phyloP scores from a whole-genome alignment of 2,113 vertebrate genomes.

The Pristiophorus japonicus region DNA sequence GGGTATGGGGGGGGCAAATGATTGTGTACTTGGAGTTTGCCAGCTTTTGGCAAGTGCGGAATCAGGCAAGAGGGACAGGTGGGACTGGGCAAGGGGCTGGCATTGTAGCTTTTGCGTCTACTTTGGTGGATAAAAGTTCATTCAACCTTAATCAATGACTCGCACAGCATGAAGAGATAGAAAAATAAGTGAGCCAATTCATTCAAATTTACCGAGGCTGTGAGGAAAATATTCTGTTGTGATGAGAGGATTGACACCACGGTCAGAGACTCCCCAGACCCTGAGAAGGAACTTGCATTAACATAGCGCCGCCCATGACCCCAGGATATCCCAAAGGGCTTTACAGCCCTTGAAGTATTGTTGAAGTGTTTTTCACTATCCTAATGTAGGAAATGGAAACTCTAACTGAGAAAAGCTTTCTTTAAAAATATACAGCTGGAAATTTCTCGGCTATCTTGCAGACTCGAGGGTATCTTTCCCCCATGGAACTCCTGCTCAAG shows the following conservation, averaged over 20 bases:
- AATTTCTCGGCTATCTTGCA: not conserved
- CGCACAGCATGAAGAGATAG: not conserved
- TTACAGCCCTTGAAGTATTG: not conserved
- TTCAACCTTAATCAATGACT: not conserved
- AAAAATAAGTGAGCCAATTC: not conserved
- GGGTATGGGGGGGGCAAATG: not conserved
- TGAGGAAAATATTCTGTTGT: not conserved
- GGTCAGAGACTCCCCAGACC: not conserved
- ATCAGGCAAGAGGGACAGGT: not conserved
- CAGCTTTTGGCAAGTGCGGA: not conserved
- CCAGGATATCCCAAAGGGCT: not conserved
- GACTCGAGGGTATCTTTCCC: not conserved
- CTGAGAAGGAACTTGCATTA: not conserved
- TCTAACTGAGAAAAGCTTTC: not conserved
- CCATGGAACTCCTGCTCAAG: not conserved
- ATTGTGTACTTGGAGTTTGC: not conserved
- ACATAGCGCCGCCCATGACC: no score
- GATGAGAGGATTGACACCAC: not conserved
- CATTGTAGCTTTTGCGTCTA: not conserved
- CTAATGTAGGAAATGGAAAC: not conserved
- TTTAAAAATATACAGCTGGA: not conserved
- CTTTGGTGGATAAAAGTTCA: not conserved
- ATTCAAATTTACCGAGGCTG: not conserved
- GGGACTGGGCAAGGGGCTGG: not conserved
- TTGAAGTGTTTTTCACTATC: not conserved